Evolutionary conservation across 2,113 vertebrate genomes (phyloP).

Genomic region (Kobus ellipsiprymnus): DNA sequence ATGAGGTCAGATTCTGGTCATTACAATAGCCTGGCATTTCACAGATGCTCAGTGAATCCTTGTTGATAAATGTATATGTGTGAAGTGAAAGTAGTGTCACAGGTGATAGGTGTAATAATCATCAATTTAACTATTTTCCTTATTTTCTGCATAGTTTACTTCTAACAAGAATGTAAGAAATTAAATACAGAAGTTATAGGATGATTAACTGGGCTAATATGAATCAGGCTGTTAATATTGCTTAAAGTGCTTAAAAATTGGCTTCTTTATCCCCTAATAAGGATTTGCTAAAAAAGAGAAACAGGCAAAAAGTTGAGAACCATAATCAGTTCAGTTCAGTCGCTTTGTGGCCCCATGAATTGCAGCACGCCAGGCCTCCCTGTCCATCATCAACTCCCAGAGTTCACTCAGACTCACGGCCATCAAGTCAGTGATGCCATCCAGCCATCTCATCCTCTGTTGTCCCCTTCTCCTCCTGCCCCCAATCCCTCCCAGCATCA

Average conservation of each 20-base stretch:
- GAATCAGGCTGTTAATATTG: neutral
- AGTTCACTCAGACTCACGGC: too few species aligned
- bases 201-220: neutral
- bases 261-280: neutral
- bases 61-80: neutral
- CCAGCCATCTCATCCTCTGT: too few species aligned
- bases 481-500: too few species aligned
- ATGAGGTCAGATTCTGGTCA: neutral
- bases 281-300: neutral
- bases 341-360: fast-evolving
- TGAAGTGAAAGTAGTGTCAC: neutral
- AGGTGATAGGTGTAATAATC: neutral
- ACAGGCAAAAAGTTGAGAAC: neutral
- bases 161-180: neutral
- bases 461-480: too few species aligned
- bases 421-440: too few species aligned
- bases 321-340: too few species aligned
- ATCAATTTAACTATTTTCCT: neutral
- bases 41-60: neutral
- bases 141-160: neutral
- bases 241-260: neutral
- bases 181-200: neutral
- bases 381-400: too few species aligned
- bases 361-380: too few species aligned
- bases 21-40: neutral